Base-by-base conservation (phyloP, 2,888 invertebrate species). In the Brachynemurus nebulosus region DNA sequence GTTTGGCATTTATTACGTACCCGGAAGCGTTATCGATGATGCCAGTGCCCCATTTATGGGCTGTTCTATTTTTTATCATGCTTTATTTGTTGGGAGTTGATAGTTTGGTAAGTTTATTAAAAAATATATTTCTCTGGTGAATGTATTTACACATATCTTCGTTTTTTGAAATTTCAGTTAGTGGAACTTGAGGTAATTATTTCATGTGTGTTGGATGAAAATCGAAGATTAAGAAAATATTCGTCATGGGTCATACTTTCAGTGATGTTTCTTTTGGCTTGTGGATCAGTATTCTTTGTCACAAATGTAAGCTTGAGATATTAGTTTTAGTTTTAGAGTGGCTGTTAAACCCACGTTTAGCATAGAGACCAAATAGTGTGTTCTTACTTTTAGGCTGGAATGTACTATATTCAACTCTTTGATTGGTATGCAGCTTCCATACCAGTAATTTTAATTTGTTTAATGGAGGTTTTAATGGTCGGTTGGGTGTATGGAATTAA, bases 391-490 rank as follows among this genome's bases (percentile, higher is more conserved):
- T n/a, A 86, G 85, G 89, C 82, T 36, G 92, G 92, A 40, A 82
- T 92, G 66, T 92, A 83, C 59, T 74, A 89, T 46, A 69, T 92
- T 40, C 78, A 83, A 55, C 66, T 93, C 19, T 73, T 92, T 50
- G 90, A 93, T 57, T 78, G 84, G 67, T 92, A 91, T 60, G 81
- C 89, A 6, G 89, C 89, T 7, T 82, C 89, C 18, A 80, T 86
- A 23, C 77, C 84, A 39, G 77, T 86, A 1, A 79, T 86, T 16
- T 63, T 79, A 20, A 80, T 86, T 20, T 88, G 88, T 53, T 64
- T 83, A 4, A 71, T 86, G 48, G 91, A 92, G 66, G 74, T 85
- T 8, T 59, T 84, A 21, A 82, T 86, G 38, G 78, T 91, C 2
- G 76, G 82, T 1, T 90, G 86, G 78, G 77, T 80, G 16, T 90